These are phyloP conservation scores for Campylorhamphus procurvoides DNA, from an alignment of 2,113 vertebrate species.

Conservation along the genomic window DNA sequence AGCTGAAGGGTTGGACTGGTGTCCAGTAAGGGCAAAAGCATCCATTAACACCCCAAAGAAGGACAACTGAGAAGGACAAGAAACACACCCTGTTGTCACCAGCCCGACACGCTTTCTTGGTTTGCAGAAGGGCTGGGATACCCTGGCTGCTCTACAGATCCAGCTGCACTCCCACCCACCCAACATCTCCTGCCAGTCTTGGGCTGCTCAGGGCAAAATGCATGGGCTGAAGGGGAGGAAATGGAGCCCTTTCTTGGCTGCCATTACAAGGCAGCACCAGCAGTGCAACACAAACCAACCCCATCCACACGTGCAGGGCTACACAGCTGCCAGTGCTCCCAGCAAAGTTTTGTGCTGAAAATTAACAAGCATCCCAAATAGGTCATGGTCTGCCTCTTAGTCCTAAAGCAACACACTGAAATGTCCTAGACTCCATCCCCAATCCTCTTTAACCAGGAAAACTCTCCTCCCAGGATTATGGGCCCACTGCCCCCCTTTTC, in stretches of 20 bases:
- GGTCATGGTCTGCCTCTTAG: neutral
- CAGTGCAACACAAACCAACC: neutral
- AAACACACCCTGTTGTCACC: neutral
- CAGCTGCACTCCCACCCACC: neutral
- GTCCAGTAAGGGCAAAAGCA: neutral
- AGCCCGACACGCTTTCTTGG: neutral
- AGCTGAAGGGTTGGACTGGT: neutral
- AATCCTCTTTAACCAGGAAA: constrained; percentile 36
- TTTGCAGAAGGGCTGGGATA: neutral
- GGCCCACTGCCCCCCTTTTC: constrained; percentile 46
- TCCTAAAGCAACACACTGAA: neutral
- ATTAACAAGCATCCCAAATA: neutral
- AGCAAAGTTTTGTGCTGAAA: neutral
- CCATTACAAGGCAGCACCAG: neutral
- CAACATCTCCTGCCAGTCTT: neutral
- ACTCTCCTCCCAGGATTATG: constrained; percentile 4
- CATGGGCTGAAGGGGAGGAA: neutral
- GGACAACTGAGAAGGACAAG: neutral
- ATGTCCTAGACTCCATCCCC: neutral
- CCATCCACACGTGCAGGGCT: neutral
- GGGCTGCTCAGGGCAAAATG: neutral
- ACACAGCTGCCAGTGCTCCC: neutral
- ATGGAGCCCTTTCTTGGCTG: neutral
- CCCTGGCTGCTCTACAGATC: neutral
- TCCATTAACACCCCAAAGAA: neutral